Base-by-base conservation (phyloP, 2,113 vertebrate genomes). In the Zeus faber region DNA sequence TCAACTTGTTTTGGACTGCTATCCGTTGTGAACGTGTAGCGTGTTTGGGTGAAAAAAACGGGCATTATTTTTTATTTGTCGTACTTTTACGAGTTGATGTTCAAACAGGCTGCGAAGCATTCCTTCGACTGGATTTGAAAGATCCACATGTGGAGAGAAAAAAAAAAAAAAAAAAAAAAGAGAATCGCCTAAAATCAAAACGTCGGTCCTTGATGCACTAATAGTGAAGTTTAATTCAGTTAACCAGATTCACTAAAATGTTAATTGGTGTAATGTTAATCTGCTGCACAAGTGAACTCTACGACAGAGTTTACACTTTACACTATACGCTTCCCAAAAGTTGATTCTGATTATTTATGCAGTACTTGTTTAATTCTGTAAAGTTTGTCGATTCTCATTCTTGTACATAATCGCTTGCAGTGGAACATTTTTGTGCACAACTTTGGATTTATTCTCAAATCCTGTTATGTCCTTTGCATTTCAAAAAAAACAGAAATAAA, bases 371-470 rank as follows among this genome's bases (percentile, higher is more conserved):
- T 58, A 67, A 70, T 76, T 72, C 79, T 83, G 74, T 85, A 81
- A 59, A 74, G 68, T 65, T 69, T 69, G 65, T 66, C 76, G 66
- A 80, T 80, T 82, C 59, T 81, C 67, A 83, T 86, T 74, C 79
- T 79, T 90, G 87, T 90, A 89, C 70, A 90, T 90, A 89, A 72
- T 81, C 69, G 80, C 85, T 85, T 89, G 85, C 87, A 83, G 85
- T 90, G 83, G 72, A 87, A 90, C 81, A 88, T 89, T 90, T 89
- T 87, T 90, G 88, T 90, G 87, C 86, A 86, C 77, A 83, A 86
- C 78, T 68, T 88, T 74, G 89, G 89, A 90, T 90, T 90, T 90
- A 90, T 90, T 90, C 88, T 90, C 88, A 90, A 90, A 90, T 90
- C 88, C 89, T 89, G 83, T 84, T 90, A 87, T 88, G 87, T 89